Conservation (phyloP, 2,888 invertebrate species). For the Morpho helenor region DNA sequence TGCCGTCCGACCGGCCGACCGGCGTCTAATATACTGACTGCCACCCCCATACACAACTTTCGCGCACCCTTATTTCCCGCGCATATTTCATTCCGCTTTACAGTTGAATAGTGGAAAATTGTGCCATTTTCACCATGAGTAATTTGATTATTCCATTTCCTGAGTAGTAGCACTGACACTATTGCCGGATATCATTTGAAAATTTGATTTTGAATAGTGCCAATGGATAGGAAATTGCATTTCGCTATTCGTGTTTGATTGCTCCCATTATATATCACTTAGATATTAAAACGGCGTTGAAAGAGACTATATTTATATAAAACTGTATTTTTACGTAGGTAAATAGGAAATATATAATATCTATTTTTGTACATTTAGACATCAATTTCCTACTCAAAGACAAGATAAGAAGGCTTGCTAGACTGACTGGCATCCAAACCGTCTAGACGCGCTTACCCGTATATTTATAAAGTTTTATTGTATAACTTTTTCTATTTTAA, state of each 20-base stretch:
- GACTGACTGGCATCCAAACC: too few relatives aligned
- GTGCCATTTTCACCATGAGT: conserved; percentile 1
- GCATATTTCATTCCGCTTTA: conserved; percentile 25
- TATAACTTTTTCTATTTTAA: too few relatives aligned
- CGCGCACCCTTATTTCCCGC: conserved; percentile 25
- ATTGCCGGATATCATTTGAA: conserved; percentile 6
- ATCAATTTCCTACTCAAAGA: too few relatives aligned
- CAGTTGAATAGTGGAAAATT: conserved; percentile 17
- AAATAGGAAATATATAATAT: too few relatives aligned
- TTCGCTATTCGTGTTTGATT: background rate
- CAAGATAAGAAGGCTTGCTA: too few relatives aligned
- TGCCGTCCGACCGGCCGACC: conserved; percentile 46
- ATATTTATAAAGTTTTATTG: too few relatives aligned
- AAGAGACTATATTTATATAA: too few relatives aligned
- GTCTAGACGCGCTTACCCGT: too few relatives aligned
- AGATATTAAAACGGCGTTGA: too few relatives aligned
- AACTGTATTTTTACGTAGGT: too few relatives aligned
- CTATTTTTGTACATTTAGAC: too few relatives aligned
- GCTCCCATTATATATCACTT: too few relatives aligned
- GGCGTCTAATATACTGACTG: conserved; percentile 59
- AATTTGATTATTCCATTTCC: conserved; percentile 6
- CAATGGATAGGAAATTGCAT: conserved; percentile 1
- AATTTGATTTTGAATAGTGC: background rate
- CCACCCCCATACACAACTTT: conserved; percentile 23
- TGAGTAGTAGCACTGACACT: conserved; percentile 4